Percentiles rank a stretch among this genome's conserved stretches.
These are phyloP conservation scores for Microctenopoma lineatum DNA, from an alignment of 2,797 vertebrate species.

Conservation along the genomic window DNA sequence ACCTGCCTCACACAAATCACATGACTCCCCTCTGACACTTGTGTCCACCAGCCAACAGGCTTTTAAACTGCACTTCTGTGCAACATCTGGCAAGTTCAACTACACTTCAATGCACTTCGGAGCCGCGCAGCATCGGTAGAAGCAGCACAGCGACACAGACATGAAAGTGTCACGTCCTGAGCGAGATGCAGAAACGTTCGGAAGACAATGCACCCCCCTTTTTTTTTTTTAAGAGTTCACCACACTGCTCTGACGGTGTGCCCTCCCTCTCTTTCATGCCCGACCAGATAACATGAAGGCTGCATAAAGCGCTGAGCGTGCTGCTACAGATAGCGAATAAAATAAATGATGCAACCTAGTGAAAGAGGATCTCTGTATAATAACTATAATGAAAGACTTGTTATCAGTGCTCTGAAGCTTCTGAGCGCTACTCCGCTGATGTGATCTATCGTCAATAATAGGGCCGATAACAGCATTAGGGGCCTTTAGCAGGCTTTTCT, in stretches of 20 bases:
- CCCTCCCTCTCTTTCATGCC: constrained; percentile 69
- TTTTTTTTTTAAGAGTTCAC: constrained; percentile 65
- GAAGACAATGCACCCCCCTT: constrained; percentile 40
- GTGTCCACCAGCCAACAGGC: neutral
- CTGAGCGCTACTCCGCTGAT: constrained; percentile 61
- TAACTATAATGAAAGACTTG: constrained; percentile 73
- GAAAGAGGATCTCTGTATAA: constrained; percentile 76
- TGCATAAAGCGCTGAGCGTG: constrained; percentile 53
- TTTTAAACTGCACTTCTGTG: constrained; percentile 76
- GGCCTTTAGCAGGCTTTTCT: constrained; percentile 45
- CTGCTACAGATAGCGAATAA: constrained; percentile 68
- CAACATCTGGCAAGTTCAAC: constrained; percentile 88
- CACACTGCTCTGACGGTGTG: constrained; percentile 82
- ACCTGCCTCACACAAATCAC: constrained; percentile 63
- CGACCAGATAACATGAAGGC: constrained; percentile 61
- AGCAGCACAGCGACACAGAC: constrained; percentile 29
- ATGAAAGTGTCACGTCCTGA: constrained; percentile 44
- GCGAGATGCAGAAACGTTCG: constrained; percentile 1
- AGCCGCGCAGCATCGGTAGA: constrained; percentile 20
- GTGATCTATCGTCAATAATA: constrained; percentile 73
- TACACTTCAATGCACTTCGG: constrained; percentile 36
- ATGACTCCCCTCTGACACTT: constrained; percentile 81
- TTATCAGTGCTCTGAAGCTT: constrained; percentile 70
- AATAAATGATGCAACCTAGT: constrained; percentile 77
- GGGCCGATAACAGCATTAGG: constrained; percentile 63